Base-by-base conservation (phyloP, 1,140 invertebrate species). In the Conus ventricosus region DNA sequence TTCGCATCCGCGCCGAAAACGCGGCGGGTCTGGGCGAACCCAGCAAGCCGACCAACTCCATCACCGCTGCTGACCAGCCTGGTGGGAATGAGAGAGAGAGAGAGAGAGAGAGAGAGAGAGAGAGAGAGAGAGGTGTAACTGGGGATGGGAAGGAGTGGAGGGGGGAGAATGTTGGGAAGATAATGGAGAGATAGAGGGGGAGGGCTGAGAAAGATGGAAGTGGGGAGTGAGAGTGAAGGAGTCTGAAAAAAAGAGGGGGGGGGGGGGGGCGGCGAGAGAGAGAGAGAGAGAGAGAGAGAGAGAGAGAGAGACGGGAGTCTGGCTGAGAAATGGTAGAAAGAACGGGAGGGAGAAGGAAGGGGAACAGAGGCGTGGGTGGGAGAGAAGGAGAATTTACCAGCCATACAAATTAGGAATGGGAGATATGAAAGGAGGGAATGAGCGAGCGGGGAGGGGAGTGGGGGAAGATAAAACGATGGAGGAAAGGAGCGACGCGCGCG, bases 1-100 rank as follows among this genome's bases (percentile, higher is more conserved):
- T 99, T 96, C 96, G 99, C 88, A 97, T 99, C 13, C 97, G 98
- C 89, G 98, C 89, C 60, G 97, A 99, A 83, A 99, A 99, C 94
- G 98, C 99, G 85, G 97, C 99, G 78, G 99, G 99, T 51, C 96
- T 97, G 86, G 98, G 98, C 89, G 97, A 98, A 87, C 98, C 99
- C 3, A 99, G 98, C 91, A 97, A 97, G 92, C 97, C 98, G 6
- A 99, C 96, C 87, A 97, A 97, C 75, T 97, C 91, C 8, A 89
- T 99, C 89, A 96, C 97, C 54, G 97, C 98, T 90, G 98, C 98
- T 94, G 98, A 99, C 96, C 98, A 99, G 95, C 98, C 99, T 0
- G 94, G 95, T 93, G 91, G 1, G 84, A 76, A 20, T 15, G 67
- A 17, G 67, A 17, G 20, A 20, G 20, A 20, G 67, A 23, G 67